Evolutionary conservation across 2,888 invertebrate species (phyloP), one percentile per base, ranked within the genome.

Genomic region (Troides helena): DNA sequence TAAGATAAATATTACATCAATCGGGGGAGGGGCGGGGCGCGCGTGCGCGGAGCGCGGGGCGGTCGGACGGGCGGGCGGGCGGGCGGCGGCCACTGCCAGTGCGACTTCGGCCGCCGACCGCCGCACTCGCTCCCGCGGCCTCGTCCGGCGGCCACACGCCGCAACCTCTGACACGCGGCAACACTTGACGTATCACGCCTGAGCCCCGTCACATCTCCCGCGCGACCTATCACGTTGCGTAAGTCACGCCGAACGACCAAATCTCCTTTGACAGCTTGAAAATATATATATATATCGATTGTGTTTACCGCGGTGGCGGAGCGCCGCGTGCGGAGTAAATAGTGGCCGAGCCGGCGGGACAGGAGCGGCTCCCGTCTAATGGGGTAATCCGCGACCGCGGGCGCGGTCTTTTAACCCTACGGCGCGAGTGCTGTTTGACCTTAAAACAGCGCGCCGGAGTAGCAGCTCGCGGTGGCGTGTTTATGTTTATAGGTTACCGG

Each of bases 1-100:
- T 90, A 88, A 92, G 90, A 92, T 91, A 90, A 90, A 91, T 92
- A 92, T 92, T 90, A 90, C 89, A 91, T 92, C 90, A 90, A 92
- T 90, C 86, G 89, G 88, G 87, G 85, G 85, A 81, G 87, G 59
- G 64, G 60, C 18, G 46, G 46, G 56, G 70, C 76, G 80, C 87
- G 85, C 87, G 83, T 78, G 86, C 85, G 85, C 82, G 81, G 81
- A 75, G 74, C 77, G 88, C 87, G 85, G 85, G 81, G 86, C 59
- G 61, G 56, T 5, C 50, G 30, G 30, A 8, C 50, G 53, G 70
- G 76, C 80, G 86, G 85, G 76, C 80, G 86, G 85, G 83, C 78
- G 85, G 85, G 85, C 81, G 81, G 80, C 75, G 74, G 77, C 73
- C 76, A 82, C 74, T 82, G 79, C 88, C 90, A 91, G 92, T 92